Evolutionary conservation across 2,888 invertebrate species (phyloP).

Genomic region (Acleris emargana): DNA sequence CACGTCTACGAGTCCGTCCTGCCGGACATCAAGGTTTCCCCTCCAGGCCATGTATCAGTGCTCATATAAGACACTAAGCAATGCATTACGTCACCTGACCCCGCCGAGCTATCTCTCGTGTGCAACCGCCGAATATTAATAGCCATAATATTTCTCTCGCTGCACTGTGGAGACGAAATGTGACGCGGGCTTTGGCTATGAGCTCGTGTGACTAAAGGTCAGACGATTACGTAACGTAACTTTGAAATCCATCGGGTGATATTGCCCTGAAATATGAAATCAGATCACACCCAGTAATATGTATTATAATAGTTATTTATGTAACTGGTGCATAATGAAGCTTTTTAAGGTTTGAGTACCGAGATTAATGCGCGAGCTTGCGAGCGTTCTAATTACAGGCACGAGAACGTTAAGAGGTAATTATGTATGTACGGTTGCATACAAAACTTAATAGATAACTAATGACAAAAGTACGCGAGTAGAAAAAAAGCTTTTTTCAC

Average conservation of each 20-base stretch:
- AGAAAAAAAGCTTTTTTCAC: background rate
- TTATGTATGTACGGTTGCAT: too few species aligned
- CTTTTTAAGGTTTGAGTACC: too few species aligned
- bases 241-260: background rate
- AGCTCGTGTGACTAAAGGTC: constrained; percentile 27
- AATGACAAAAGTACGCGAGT: too few species aligned
- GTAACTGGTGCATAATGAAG: too few species aligned
- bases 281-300: background rate
- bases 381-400: too few species aligned
- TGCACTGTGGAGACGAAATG: constrained; percentile 67
- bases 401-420: too few species aligned
- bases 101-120: constrained; percentile 64
- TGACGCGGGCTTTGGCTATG: constrained; percentile 61
- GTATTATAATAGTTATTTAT: too few species aligned
- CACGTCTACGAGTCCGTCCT: constrained; percentile 19
- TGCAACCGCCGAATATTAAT: constrained; percentile 77
- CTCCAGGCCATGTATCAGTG: constrained; percentile 41
- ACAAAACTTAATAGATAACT: too few species aligned
- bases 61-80: constrained; percentile 47
- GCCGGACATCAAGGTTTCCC: constrained; percentile 32
- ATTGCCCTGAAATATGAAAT: background rate
- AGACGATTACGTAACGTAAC: constrained; percentile 19
- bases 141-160: constrained; percentile 71
- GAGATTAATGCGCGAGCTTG: too few species aligned
- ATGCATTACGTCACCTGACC: constrained; percentile 68